Evolutionary conservation across 2,113 vertebrate species (phyloP), one percentile per base, ranked within the genome.

Genomic region (Leucoraja erinaceus): DNA sequence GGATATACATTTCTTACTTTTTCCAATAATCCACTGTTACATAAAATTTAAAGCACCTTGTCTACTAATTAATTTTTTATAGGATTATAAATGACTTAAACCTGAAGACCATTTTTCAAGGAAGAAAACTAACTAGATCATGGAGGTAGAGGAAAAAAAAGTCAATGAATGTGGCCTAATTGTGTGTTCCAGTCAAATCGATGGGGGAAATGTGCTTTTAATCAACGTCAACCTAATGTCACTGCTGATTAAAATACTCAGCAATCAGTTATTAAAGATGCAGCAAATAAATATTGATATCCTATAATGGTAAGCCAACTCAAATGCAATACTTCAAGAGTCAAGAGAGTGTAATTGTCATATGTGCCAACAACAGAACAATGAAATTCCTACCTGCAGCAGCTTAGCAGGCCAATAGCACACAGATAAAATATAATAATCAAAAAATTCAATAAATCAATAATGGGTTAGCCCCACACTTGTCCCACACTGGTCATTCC

Each of bases 241-340:
- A 90, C 14, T 66, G 33, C 86, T 90, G 61, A 70, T 90, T 68
- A 90, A 38, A 9, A 18, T 20, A 20, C 20, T 59, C 54, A 83
- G 47, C 18, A 20, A 66, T 90, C 59, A 90, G 86, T 90, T 90
- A 90, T 90, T 61, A 90, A 90, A 90, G 86, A 90, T 68, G 86
- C 86, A 68, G 31, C 86, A 90, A 90, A 90, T 38, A 68, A 90
- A 90, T 90, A 90, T 90, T 70, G 86, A 90, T 90, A n/a, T 90
- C 18, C 33, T 70, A 47, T 63, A 77, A 70, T 38, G 86, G n/a
- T 68, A 70, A 90, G 59, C 70, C 54, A 91, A 47, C 33, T 54
- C 63, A 38, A 25, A 14, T 28, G 22, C 38, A 11, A 22, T 68
- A 14, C 66, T 12, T 68, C 66, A 10, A 0, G 66, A 68, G 16